Conservation (phyloP, 2,113 vertebrate genomes). For the Dolichallabes microphthalmus region DNA sequence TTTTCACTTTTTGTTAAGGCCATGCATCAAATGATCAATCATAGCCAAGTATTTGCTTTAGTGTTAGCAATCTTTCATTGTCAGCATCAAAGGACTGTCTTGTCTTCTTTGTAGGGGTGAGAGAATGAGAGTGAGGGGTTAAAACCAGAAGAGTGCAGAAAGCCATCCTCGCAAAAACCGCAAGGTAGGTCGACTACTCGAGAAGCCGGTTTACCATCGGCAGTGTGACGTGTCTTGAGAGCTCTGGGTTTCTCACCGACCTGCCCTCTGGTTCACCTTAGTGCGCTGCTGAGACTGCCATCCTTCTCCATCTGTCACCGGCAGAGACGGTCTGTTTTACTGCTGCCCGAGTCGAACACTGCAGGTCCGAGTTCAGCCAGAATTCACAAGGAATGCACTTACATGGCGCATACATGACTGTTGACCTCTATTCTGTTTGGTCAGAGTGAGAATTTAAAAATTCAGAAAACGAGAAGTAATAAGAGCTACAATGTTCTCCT, state of each 20-base stretch:
- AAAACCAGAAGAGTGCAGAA: slow-evolving; percentile 29
- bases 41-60: slow-evolving; percentile 60
- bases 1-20: slow-evolving; percentile 60
- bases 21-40: slow-evolving; percentile 61
- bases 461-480: background rate
- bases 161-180: slow-evolving; percentile 29
- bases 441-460: slow-evolving; percentile 12
- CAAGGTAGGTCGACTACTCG: background rate
- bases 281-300: slow-evolving; percentile 43
- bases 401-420: slow-evolving; percentile 2
- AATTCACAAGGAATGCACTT: slow-evolving; percentile 45
- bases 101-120: slow-evolving; percentile 50
- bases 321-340: slow-evolving; percentile 46
- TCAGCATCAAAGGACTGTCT: slow-evolving; percentile 62
- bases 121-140: slow-evolving; percentile 32
- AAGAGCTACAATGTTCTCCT: background rate
- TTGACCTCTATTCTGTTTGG: slow-evolving; percentile 18
- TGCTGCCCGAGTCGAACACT: slow-evolving; percentile 30
- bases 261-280: slow-evolving; percentile 66
- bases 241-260: slow-evolving; percentile 48
- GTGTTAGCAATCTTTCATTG: slow-evolving; percentile 61
- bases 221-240: slow-evolving; percentile 22
- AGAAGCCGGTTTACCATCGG: slow-evolving; percentile 11
- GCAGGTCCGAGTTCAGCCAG: slow-evolving; percentile 51
- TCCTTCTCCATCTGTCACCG: slow-evolving; percentile 60